Base-by-base conservation (phyloP, 2,113 vertebrate genomes). In the Perognathus longimembris region DNA sequence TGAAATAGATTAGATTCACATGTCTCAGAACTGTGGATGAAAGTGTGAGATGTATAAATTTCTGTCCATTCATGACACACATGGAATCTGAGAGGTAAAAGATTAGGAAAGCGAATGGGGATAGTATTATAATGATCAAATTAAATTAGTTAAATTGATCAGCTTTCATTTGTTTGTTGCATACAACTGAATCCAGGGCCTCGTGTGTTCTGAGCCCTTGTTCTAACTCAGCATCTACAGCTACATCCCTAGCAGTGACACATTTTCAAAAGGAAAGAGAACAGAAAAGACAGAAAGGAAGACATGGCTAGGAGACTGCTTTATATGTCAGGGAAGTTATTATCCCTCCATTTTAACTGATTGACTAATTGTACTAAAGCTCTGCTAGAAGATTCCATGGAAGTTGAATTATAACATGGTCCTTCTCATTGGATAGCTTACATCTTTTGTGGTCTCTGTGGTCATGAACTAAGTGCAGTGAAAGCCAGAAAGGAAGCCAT, bases 31-130 rank as follows among this genome's bases (percentile, higher is more conserved):
- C n/a, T 64, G 28, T 79, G 4, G 75, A 63, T 83, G 18, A 70
- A 86, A 86, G 81, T 36, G 28, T 57, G 28, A 54, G 50, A 54
- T 80, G n/a, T n/a, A 50, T 38, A 71, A 64, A 89, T 63, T 71
- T 88, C 40, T 73, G 3, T 38, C 28, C 21, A 12, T 83, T 36
- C 7, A 34, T 85, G 24, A 92, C 57, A 83, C 73, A 54, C 50
- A 18, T 63, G 67, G 15, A 81, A 22, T 84, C 78, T 85, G n/a
- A 80, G 50, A 93, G 89, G 34, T 70, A 61, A 88, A 61, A 67
- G 7, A 2, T 76, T 80, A 73, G 32, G 34, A 74, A 40, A 78
- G 69, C 26, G 36, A 75, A 42, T 50, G 45, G 85, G 54, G 42
- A 22, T 28, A 12, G 34, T 2, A 4, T 63, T 67, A 28, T 40